Conservation (phyloP, 1,140 invertebrate genomes). For the Antheraea mylitta region DNA sequence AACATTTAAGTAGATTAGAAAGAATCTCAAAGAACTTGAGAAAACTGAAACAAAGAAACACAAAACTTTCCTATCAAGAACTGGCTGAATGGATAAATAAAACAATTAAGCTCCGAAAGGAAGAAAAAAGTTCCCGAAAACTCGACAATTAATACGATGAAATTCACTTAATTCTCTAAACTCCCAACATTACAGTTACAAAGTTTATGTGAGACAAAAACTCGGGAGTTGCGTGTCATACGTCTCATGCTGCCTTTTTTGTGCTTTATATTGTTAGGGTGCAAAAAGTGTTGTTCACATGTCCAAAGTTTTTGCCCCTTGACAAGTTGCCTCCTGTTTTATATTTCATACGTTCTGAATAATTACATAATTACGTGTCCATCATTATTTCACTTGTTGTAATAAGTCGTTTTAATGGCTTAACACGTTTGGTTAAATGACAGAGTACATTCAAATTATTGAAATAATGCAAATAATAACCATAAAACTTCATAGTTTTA, state of each 20-base stretch:
- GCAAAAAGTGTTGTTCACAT: slow-evolving; percentile 54
- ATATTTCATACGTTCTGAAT: slow-evolving; percentile 43
- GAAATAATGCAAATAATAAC: neutral
- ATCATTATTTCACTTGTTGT: neutral
- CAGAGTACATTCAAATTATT: neutral
- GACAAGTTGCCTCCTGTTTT: slow-evolving; percentile 54
- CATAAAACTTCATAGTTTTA: neutral
- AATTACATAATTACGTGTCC: slow-evolving; percentile 51
- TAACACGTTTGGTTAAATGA: neutral
- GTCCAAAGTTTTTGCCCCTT: slow-evolving; percentile 55
- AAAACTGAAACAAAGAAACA: slow-evolving; percentile 2
- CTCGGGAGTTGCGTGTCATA: slow-evolving; percentile 7
- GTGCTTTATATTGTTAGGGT: slow-evolving; percentile 37
- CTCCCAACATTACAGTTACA: slow-evolving; percentile 23
- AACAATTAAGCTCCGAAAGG: slow-evolving; percentile 57
- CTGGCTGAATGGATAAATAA: slow-evolving; percentile 24
- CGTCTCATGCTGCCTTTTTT: slow-evolving; percentile 55
- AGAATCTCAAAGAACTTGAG: neutral
- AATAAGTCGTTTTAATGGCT: neutral
- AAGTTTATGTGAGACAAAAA: slow-evolving; percentile 31
- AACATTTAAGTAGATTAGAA: slow-evolving; percentile 1
- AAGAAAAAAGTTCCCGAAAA: slow-evolving; percentile 37
- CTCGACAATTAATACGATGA: slow-evolving; percentile 53
- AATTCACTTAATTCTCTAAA: slow-evolving; percentile 52
- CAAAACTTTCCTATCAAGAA: slow-evolving; percentile 28